Conservation (phyloP, 2,888 invertebrate genomes). For the Coenonympha glycerion region DNA sequence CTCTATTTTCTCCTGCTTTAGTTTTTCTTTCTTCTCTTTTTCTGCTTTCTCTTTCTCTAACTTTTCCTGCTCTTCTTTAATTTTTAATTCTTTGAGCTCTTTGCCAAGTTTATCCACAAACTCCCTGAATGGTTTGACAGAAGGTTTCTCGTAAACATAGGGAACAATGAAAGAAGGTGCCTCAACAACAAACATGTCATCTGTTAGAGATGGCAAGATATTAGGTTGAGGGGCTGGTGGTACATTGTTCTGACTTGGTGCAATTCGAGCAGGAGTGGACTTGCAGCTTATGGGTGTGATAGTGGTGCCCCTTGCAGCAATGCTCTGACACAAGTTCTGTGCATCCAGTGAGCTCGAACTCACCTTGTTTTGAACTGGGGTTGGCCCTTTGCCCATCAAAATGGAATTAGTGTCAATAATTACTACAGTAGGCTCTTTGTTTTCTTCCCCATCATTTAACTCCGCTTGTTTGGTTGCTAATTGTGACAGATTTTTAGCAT, state of each 20-base stretch:
- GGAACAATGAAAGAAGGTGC: conserved; percentile 95
- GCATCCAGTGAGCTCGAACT: conserved; percentile 48
- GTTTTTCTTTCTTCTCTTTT: conserved; percentile 59
- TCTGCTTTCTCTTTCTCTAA: conserved; percentile 50
- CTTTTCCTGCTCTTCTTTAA: conserved; percentile 58
- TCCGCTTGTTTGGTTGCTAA: conserved; percentile 77
- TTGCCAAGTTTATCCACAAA: conserved; percentile 81
- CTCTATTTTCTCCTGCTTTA: conserved; percentile 58
- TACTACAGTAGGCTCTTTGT: conserved; percentile 86
- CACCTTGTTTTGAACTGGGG: conserved; percentile 40
- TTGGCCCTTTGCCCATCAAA: conserved; percentile 53
- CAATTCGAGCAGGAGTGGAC: conserved; percentile 30
- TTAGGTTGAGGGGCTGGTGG: conserved; percentile 52
- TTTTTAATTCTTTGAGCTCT: conserved; percentile 73
- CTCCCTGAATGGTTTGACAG: conserved; percentile 85
- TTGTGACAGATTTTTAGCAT: conserved; percentile 82
- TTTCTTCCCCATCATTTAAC: conserved; percentile 58
- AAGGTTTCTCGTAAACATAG: conserved; percentile 94
- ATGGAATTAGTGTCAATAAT: conserved; percentile 90
- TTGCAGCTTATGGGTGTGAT: conserved; percentile 68
- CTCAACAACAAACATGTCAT: conserved; percentile 94
- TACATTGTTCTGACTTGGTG: conserved; percentile 31
- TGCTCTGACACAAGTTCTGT: conserved; percentile 65
- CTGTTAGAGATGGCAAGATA: conserved; percentile 87
- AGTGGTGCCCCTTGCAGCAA: conserved; percentile 74